Evolutionary conservation across 2,797 vertebrate genomes (phyloP).

Genomic region (Rhincodon typus): DNA sequence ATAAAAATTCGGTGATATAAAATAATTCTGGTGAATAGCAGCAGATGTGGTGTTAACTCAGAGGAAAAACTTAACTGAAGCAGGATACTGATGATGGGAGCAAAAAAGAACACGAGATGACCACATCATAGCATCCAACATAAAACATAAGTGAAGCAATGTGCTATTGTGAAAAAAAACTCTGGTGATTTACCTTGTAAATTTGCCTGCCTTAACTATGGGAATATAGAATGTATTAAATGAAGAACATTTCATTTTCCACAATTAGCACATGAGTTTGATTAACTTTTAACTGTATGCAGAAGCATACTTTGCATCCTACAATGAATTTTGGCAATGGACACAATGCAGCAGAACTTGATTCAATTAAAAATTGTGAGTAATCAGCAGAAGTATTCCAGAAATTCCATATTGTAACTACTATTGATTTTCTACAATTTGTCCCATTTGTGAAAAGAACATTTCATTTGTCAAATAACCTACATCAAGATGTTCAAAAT

Average conservation of each 20-base stretch:
- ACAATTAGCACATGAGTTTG: not conserved
- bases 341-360: not conserved
- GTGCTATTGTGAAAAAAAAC: not conserved
- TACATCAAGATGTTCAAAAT: not conserved
- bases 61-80: not conserved
- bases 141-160: constrained; percentile 5
- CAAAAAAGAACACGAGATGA: not conserved
- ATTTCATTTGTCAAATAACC: not conserved
- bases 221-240: constrained; percentile 2
- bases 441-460: not conserved
- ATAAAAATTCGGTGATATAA: not conserved
- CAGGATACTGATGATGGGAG: not conserved
- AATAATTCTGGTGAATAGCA: not conserved
- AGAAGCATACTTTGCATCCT: not conserved
- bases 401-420: not conserved
- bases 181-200: not conserved
- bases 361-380: not conserved
- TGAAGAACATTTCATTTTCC: not conserved
- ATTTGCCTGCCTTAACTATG: not conserved
- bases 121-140: not conserved
- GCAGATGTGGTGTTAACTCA: not conserved
- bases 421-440: not conserved
- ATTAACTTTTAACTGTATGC: not conserved
- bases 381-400: not conserved
- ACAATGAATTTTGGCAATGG: not conserved